These are phyloP conservation scores for Silurus meridionalis DNA, from an alignment of 2,113 vertebrate genomes.

Conservation along the genomic window DNA sequence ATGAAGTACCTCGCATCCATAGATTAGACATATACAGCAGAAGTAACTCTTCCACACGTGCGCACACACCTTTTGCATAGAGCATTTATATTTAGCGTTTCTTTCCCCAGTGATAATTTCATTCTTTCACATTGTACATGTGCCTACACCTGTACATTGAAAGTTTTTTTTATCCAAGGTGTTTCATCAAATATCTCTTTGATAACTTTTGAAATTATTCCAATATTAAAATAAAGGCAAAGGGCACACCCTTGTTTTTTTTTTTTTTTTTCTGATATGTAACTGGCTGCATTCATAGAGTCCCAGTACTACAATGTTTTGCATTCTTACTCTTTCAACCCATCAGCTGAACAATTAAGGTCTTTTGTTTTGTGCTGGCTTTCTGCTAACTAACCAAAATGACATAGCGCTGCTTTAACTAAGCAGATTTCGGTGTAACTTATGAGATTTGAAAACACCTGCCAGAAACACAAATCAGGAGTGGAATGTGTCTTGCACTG, in stretches of 20 bases:
- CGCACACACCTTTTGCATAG: neutral
- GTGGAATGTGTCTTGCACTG: neutral
- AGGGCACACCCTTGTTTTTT: neutral
- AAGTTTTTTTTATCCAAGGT: neutral
- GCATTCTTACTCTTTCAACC: neutral
- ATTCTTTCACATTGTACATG: neutral
- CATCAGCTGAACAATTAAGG: slow-evolving; percentile 20
- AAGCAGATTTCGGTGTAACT: neutral
- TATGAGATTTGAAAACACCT: neutral
- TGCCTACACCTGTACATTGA: neutral
- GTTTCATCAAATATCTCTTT: neutral
- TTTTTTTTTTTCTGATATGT: too few species aligned
- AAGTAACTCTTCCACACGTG: neutral
- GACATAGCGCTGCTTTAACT: neutral
- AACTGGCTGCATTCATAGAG: neutral
- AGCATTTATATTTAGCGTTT: neutral
- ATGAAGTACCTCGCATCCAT: neutral
- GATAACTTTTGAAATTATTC: neutral
- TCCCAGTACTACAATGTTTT: neutral
- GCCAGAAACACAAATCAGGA: neutral
- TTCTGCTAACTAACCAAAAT: neutral
- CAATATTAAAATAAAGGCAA: neutral
- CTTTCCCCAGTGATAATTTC: neutral
- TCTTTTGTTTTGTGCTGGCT: slow-evolving; percentile 7
- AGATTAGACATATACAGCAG: neutral